Evolutionary conservation across 2,797 vertebrate genomes (phyloP), one percentile per base, ranked within the genome.

Genomic region (Hephaestus fuliginosus): DNA sequence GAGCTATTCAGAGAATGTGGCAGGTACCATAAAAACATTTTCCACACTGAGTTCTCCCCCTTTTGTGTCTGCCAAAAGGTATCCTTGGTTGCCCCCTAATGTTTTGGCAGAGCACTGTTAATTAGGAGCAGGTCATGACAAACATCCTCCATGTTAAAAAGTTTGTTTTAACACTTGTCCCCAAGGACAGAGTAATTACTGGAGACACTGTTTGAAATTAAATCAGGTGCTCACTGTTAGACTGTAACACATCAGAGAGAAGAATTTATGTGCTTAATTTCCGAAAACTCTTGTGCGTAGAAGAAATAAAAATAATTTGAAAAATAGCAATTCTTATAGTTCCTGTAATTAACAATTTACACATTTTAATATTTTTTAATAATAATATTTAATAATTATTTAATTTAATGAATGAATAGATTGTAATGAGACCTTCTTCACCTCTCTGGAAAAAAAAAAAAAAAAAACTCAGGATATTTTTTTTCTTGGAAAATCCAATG

Each of bases 161-260:
- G 65, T 70, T 76, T 58, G 65, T 80, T 76, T 89, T 66, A 69
- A 84, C 78, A 79, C 77, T 69, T 70, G 64, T 77, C 67, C 58
- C 74, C 18, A 33, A 76, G 83, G 63, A 44, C 60, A 48, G 44
- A 65, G 17, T 81, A 78, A 81, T 74, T 81, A 64, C 68, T 75
- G 41, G 25, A 72, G 75, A 70, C 61, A 25, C 12, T 0, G 55
- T 71, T 8, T 70, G 57, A 85, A 80, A 84, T 30, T 49, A n/a
- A 78, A 81, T 80, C 60, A 87, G 74, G 18, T 51, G 12, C 58
- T 76, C 10, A 30, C 58, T 57, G 28, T 66, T 49, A 69, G 78
- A 77, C 36, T 53, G 41, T 61, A 48, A 68, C n/a, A 52, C 67
- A 20, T 52, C 25, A 13, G 15, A 57, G 33, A 64, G 25, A 67